phyloP scores from a whole-genome alignment of 1,140 invertebrate genomes.

The Cydia strobilella region DNA sequence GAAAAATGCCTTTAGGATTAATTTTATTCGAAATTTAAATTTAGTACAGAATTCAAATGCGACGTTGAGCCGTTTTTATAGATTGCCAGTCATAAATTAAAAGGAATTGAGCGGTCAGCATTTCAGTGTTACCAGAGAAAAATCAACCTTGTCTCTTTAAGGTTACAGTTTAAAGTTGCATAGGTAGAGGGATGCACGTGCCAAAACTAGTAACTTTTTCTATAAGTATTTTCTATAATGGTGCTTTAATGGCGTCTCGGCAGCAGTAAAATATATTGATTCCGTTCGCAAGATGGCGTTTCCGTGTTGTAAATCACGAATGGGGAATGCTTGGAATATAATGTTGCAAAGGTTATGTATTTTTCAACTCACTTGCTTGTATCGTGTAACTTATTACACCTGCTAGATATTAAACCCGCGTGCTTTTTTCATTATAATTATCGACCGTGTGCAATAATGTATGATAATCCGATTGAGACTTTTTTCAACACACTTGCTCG shows the following conservation, averaged over 20 bases:
- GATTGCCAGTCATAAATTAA: constrained; percentile 25
- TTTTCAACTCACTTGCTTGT: too few relatives aligned
- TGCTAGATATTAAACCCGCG: too few relatives aligned
- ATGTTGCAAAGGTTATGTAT: not conserved
- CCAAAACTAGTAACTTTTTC: constrained; percentile 19
- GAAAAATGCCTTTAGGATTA: not conserved
- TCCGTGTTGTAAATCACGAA: constrained; percentile 5
- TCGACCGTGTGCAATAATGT: too few relatives aligned
- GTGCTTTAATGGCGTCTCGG: constrained; percentile 15
- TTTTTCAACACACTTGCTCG: not conserved
- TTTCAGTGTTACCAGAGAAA: not conserved
- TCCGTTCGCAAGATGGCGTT: constrained; percentile 22
- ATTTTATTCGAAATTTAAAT: constrained; percentile 16
- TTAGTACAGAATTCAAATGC: constrained; percentile 11
- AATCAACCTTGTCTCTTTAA: not conserved
- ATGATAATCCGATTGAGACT: too few relatives aligned
- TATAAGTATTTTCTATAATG: constrained; percentile 4
- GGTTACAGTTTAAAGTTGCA: not conserved
- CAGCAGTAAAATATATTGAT: constrained; percentile 28
- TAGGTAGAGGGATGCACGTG: not conserved
- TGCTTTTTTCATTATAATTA: too few relatives aligned
- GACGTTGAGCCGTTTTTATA: constrained; percentile 14
- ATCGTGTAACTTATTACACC: too few relatives aligned
- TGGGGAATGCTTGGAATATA: constrained; percentile 24
- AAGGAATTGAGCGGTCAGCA: constrained; percentile 20